phyloP scores from a whole-genome alignment of 2,797 vertebrate species.

The Sphenopsis melanotis region DNA sequence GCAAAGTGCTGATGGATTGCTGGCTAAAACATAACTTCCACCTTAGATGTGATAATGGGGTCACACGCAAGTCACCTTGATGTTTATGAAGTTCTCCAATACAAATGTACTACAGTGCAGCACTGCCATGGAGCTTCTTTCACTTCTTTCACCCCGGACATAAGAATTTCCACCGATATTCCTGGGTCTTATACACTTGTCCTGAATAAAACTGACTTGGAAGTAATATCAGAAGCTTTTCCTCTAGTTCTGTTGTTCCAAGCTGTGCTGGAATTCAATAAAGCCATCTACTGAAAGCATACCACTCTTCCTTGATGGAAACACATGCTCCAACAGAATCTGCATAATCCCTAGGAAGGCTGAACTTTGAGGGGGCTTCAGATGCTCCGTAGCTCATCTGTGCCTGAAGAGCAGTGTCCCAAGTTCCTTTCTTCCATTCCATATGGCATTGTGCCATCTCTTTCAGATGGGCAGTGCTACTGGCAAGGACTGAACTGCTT shows the following conservation, averaged over 20 bases:
- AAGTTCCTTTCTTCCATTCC: neutral
- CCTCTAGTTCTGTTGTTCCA: neutral
- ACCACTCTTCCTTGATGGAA: fast-evolving
- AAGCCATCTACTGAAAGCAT: neutral
- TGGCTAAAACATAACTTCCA: neutral
- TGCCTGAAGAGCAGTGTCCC: neutral
- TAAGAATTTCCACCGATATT: neutral
- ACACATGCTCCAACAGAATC: neutral
- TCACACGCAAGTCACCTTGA: neutral
- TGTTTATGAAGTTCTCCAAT: neutral
- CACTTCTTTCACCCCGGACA: fast-evolving
- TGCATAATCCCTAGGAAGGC: neutral
- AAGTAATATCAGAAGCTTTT: neutral
- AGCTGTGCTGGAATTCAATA: neutral
- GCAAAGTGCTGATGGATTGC: neutral
- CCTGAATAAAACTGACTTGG: neutral
- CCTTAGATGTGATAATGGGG: fast-evolving
- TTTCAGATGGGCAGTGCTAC: neutral
- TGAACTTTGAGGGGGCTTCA: neutral
- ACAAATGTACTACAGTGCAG: neutral
- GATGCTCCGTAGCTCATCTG: neutral
- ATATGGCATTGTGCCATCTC: neutral
- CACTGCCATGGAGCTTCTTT: neutral
- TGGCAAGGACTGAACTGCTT: neutral
- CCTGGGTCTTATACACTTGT: neutral